Conservation (phyloP, 2,888 invertebrate genomes). For the Pseudococcus viburni region DNA sequence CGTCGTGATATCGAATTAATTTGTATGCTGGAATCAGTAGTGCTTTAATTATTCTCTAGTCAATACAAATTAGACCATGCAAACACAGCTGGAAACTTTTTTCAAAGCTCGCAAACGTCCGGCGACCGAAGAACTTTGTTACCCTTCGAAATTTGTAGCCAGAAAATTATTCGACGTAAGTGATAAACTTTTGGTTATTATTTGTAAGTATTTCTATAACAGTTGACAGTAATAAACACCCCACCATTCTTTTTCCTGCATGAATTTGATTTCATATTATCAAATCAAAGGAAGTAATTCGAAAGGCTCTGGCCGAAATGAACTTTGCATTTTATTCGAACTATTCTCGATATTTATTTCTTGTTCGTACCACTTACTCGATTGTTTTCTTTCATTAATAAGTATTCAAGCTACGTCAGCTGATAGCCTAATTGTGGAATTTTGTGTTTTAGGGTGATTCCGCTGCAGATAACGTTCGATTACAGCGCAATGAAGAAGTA, state of each 20-base stretch:
- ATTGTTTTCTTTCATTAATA: not conserved
- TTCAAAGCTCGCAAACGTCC: constrained; percentile 65
- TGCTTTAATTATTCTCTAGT: not conserved
- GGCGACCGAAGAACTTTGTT: constrained; percentile 53
- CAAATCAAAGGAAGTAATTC: not conserved
- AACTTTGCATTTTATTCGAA: not conserved
- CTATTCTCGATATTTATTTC: not conserved
- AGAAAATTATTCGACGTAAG: constrained; percentile 13
- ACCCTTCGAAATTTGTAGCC: constrained; percentile 10
- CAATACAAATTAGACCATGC: constrained; percentile 50
- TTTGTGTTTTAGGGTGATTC: not conserved
- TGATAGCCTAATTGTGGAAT: not conserved
- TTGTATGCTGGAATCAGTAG: not conserved
- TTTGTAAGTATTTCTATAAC: not conserved
- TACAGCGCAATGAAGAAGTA: not conserved
- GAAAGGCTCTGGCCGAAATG: not conserved
- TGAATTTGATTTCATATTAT: not conserved
- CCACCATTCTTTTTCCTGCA: not conserved
- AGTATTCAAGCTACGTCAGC: too few species aligned
- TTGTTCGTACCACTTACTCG: not conserved
- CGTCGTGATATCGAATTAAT: not conserved
- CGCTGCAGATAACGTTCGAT: not conserved
- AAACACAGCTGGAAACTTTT: constrained; percentile 56
- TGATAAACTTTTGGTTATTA: not conserved
- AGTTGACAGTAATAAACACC: not conserved